These are phyloP conservation scores for Antheraea assamensis DNA, from an alignment of 2,888 invertebrate species.

Conservation along the genomic window DNA sequence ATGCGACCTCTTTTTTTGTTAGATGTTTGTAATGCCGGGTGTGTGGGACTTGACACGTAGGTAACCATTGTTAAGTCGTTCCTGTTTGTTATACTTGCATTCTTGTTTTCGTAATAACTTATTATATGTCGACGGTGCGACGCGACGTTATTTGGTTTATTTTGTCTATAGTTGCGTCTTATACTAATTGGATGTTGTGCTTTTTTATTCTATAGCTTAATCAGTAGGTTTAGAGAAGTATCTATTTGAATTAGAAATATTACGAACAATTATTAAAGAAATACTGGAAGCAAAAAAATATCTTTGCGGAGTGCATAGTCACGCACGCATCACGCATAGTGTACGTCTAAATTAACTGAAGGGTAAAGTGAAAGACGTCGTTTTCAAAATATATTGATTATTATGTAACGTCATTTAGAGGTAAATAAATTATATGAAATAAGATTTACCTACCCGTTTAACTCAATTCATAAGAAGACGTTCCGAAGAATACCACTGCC, in stretches of 20 bases:
- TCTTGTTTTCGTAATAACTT: conserved; percentile 35
- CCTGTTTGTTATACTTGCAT: conserved; percentile 73
- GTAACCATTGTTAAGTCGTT: conserved; percentile 75
- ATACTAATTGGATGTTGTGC: conserved; percentile 14
- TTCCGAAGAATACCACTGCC: neutral
- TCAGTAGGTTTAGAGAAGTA: conserved; percentile 8
- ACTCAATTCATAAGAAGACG: neutral
- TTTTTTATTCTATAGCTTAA: conserved; percentile 10
- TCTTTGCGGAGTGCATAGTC: neutral
- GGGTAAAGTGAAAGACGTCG: too few relatives aligned
- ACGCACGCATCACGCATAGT: too few relatives aligned
- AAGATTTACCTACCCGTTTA: neutral
- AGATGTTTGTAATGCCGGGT: conserved; percentile 78
- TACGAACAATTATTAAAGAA: neutral
- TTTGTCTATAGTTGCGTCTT: conserved; percentile 13
- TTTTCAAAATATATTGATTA: neutral
- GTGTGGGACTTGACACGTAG: conserved; percentile 81
- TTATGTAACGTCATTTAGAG: neutral
- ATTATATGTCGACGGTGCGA: conserved; percentile 8
- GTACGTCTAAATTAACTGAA: too few relatives aligned
- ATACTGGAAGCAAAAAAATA: neutral
- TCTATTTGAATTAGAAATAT: neutral
- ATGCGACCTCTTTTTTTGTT: conserved; percentile 76
- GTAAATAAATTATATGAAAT: neutral
- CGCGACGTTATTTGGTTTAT: conserved; percentile 20